phyloP scores from a whole-genome alignment of 1,140 invertebrate species.

The Dryas iulia region DNA sequence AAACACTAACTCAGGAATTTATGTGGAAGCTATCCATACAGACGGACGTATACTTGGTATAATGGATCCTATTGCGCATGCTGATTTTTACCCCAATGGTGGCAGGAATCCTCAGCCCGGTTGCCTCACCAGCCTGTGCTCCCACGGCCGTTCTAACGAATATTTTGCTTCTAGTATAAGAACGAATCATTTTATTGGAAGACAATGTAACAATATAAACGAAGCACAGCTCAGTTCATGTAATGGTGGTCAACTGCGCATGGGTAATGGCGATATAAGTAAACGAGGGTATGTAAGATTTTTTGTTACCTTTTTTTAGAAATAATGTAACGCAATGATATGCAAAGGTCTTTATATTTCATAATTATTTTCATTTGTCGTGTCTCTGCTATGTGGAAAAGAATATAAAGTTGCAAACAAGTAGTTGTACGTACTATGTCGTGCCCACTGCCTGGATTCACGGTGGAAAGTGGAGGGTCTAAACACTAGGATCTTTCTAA shows the following conservation, averaged over 20 bases:
- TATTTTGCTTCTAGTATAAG: slow-evolving; percentile 81
- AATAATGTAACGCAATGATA: too few species aligned
- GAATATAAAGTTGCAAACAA: too few species aligned
- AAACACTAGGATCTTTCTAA: too few species aligned
- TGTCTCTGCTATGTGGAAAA: too few species aligned
- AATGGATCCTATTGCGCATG: slow-evolving; percentile 54
- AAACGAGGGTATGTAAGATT: not conserved
- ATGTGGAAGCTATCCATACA: slow-evolving; percentile 84
- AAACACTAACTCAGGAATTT: slow-evolving; percentile 76
- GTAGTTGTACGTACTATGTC: too few species aligned
- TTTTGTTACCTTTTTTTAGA: too few species aligned
- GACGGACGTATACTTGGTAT: slow-evolving; percentile 75
- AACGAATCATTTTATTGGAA: slow-evolving; percentile 64
- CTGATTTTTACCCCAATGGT: slow-evolving; percentile 83
- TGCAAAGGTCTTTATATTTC: too few species aligned
- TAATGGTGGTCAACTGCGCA: slow-evolving; percentile 42
- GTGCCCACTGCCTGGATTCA: too few species aligned
- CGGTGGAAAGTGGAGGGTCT: too few species aligned
- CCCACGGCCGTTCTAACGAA: slow-evolving; percentile 77
- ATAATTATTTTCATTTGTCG: too few species aligned
- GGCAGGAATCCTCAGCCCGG: slow-evolving; percentile 83
- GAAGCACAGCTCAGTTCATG: slow-evolving; percentile 51
- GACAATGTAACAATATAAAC: slow-evolving; percentile 53
- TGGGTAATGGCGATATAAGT: slow-evolving; percentile 46
- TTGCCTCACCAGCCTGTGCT: slow-evolving; percentile 79